phyloP scores from a whole-genome alignment of 92 coral and sea anemone species.

The Porites lobata region DNA sequence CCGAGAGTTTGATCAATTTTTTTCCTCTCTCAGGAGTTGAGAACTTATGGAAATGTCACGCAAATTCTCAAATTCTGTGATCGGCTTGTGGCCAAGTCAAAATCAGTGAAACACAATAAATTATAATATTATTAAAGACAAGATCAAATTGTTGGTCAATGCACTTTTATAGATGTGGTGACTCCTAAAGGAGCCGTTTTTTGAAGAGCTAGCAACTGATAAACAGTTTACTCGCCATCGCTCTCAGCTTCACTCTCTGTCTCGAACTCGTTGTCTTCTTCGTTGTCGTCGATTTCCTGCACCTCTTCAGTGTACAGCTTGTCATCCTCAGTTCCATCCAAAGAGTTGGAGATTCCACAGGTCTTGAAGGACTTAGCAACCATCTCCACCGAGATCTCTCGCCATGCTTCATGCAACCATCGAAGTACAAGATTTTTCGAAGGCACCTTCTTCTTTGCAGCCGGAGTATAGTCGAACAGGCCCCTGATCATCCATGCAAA shows the following conservation, averaged over 20 bases:
- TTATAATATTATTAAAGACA: constrained; percentile 10
- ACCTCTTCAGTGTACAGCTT: constrained; percentile 11
- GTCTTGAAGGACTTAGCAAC: constrained; percentile 44
- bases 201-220: constrained; percentile 14
- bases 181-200: constrained; percentile 86
- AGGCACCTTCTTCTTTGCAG: constrained; percentile 40
- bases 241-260: background rate
- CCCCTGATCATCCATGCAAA: constrained; percentile 38
- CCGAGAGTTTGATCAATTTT: too few relatives aligned
- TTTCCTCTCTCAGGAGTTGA: too few relatives aligned
- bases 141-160: constrained; percentile 16
- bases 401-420: constrained; percentile 39
- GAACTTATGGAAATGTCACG: too few relatives aligned
- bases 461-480: constrained; percentile 26
- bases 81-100: constrained; percentile 12
- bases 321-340: constrained; percentile 44
- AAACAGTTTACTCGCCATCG: constrained; percentile 23
- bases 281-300: constrained; percentile 3
- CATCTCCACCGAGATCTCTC: constrained; percentile 36
- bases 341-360: constrained; percentile 47
- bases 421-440: background rate
- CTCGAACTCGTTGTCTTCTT: constrained; percentile 30
- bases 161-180: constrained; percentile 59
- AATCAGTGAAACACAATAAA: constrained; percentile 5
- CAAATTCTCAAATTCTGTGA: background rate